Percentiles rank a stretch among this genome's conserved stretches.
phyloP scores from a whole-genome alignment of 2,113 vertebrate species.

The Sylvilagus bachmani region DNA sequence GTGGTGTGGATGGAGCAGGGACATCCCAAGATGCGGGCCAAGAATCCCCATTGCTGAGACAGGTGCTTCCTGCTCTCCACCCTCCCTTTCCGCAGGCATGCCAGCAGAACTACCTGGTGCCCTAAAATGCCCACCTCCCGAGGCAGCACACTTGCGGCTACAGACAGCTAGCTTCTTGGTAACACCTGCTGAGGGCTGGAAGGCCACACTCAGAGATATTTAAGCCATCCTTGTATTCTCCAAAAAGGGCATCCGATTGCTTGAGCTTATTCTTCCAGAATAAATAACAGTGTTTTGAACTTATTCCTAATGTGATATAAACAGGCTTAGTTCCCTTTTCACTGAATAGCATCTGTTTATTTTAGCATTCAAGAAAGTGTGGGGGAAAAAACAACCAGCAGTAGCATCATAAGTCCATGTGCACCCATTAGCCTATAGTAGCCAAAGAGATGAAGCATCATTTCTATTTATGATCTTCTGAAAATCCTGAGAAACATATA shows the following conservation, averaged over 20 bases:
- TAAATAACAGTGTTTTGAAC: constrained; percentile 59
- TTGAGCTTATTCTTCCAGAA: constrained; percentile 13
- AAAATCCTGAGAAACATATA: constrained; percentile 15
- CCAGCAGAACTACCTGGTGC: neutral
- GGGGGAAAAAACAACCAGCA: neutral
- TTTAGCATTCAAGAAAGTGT: constrained; percentile 43
- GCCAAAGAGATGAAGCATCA: neutral
- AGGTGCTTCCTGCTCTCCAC: neutral
- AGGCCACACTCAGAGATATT: neutral
- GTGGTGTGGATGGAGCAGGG: neutral
- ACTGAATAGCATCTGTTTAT: constrained; percentile 36
- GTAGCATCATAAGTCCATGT: neutral
- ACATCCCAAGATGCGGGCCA: neutral
- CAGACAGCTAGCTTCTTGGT: constrained; percentile 5
- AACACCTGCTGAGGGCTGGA: neutral
- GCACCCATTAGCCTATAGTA: neutral
- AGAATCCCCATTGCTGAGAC: neutral
- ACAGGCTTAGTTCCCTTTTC: constrained; percentile 1
- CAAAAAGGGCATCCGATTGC: neutral
- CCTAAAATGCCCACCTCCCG: neutral
- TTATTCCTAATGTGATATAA: constrained; percentile 26
- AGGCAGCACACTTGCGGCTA: neutral
- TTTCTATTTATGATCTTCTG: constrained; percentile 35
- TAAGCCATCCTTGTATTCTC: constrained; percentile 49
- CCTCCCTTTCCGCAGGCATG: neutral